Evolutionary conservation across 2,888 invertebrate species (phyloP).

Genomic region (Polietes domitor): DNA sequence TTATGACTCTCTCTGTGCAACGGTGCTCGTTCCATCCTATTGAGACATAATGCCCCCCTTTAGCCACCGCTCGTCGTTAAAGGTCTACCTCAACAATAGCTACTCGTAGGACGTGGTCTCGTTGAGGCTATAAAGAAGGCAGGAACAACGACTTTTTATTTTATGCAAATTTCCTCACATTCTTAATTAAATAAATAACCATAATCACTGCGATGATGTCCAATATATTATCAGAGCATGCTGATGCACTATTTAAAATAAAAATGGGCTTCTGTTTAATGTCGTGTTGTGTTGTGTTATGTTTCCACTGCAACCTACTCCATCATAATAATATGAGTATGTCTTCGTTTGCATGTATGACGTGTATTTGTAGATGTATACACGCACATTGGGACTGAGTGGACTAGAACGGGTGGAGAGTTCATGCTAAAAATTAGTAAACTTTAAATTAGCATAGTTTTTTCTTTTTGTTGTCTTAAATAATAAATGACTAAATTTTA

Average conservation of each 20-base stretch:
- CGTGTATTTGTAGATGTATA: background rate
- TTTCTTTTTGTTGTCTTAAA: no score
- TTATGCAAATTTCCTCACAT: conserved; percentile 24
- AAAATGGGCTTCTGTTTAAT: conserved; percentile 25
- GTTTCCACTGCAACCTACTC: conserved; percentile 7
- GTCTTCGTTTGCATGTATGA: background rate
- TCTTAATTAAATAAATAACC: conserved; percentile 28
- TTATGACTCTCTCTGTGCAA: conserved; percentile 1
- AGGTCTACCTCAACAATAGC: background rate
- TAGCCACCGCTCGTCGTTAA: background rate
- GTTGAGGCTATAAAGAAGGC: background rate
- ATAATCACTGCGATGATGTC: conserved; percentile 4
- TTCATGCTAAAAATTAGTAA: no score
- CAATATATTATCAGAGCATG: background rate
- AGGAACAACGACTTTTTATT: background rate
- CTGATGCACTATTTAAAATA: background rate
- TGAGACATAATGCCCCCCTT: conserved; percentile 23
- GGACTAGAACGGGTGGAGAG: background rate
- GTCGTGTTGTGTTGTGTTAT: background rate
- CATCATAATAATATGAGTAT: background rate
- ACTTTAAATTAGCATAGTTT: no score
- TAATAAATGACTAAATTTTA: no score
- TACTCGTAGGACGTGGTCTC: background rate
- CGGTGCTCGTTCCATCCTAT: background rate
- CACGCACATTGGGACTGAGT: background rate